Evolutionary conservation across 2,113 vertebrate species (phyloP).

Genomic region (Dissostichus mawsoni): DNA sequence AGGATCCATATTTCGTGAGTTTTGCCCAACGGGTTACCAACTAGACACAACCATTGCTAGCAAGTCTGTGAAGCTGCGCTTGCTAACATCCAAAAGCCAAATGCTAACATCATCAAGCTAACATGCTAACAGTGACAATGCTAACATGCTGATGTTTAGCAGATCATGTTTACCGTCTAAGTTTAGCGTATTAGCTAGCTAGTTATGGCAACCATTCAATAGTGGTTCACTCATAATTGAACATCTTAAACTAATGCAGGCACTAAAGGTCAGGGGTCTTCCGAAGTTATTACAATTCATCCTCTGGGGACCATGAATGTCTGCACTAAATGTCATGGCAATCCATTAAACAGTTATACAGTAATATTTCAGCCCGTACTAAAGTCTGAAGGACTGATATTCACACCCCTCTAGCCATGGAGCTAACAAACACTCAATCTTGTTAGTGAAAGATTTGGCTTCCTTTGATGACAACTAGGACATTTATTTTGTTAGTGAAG

Average conservation of each 20-base stretch:
- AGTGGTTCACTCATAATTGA: too few species aligned
- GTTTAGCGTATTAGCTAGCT: background rate
- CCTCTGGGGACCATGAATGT: background rate
- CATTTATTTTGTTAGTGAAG: background rate
- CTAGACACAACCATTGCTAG: background rate
- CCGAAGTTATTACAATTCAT: background rate
- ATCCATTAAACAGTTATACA: background rate
- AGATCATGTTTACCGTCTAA: background rate
- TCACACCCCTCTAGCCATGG: background rate
- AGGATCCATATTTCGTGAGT: background rate
- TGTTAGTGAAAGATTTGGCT: background rate
- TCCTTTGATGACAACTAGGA: background rate
- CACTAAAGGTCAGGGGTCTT: too few species aligned
- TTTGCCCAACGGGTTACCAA: background rate
- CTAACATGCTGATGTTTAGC: constrained; percentile 2
- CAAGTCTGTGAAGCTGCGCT: background rate
- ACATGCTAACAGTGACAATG: background rate
- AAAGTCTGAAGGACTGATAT: background rate
- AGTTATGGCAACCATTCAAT: background rate
- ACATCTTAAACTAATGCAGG: too few species aligned
- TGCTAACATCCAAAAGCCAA: background rate
- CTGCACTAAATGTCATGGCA: background rate
- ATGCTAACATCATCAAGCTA: background rate
- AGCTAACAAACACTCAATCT: background rate
- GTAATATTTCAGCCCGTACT: background rate